Evolutionary conservation across 1,140 invertebrate genomes (phyloP).

Genomic region (Planococcus citri): DNA sequence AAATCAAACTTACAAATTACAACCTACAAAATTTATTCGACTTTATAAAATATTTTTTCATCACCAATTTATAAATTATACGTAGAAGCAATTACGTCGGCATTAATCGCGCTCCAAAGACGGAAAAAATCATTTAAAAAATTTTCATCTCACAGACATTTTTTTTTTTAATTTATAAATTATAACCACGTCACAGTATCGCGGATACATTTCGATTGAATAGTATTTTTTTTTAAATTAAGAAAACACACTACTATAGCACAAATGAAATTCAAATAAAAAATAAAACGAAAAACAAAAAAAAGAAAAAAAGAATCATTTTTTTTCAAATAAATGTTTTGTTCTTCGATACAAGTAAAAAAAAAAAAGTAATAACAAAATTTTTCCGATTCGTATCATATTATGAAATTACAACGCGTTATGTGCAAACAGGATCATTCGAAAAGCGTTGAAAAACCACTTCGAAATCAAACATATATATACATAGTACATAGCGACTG

Average conservation of each 20-base stretch:
- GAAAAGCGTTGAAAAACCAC: conserved; percentile 2
- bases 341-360: not conserved
- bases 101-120: not conserved
- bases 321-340: not conserved
- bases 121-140: not conserved
- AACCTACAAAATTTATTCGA: not conserved
- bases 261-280: not conserved
- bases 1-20: not conserved
- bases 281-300: not conserved
- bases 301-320: not conserved
- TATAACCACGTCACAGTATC: not conserved
- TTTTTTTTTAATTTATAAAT: not conserved
- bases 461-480: not conserved
- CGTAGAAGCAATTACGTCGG: not conserved
- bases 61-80: not conserved
- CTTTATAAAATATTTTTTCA: not conserved
- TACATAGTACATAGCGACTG: not conserved
- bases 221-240: not conserved
- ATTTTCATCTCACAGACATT: not conserved
- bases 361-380: too few relatives aligned
- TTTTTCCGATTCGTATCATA: not conserved
- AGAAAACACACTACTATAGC: not conserved
- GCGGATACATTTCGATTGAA: not conserved
- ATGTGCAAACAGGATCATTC: not conserved
- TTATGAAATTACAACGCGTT: not conserved